Evolutionary conservation across 2,797 vertebrate genomes (phyloP), one percentile per base, ranked within the genome.

Genomic region (Hydrophis major): DNA sequence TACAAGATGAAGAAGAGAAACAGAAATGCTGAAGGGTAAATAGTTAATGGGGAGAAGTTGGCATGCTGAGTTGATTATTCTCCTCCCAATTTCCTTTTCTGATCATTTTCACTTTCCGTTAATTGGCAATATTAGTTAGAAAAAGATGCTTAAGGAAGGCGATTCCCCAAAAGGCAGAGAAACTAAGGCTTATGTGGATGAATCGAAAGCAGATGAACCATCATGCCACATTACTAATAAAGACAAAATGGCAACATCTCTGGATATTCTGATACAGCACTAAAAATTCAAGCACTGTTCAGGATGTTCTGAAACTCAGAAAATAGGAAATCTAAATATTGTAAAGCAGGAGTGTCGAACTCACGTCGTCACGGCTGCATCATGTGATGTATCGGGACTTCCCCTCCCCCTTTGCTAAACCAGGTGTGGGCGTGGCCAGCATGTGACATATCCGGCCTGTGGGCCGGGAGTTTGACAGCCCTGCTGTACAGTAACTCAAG

Each of bases 1-100:
- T 0, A 53, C 74, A 96, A 95, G 0, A 25, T 25, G 95, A 93
- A 92, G 28, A 6, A 94, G 53, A 28, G 74, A 55, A 22, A 20
- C 6, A 63, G 60, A 69, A 27, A 37, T n/a, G 4, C 61, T n/a
- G 16, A 74, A 74, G 32, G 12, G 13, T 66, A n/a, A 66, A 66
- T 12, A 66, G 28, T 37, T 3, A 74, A 74, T 37, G 16, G 32
- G 6, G 16, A 4, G 16, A 37, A 74, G 32, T 8, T 7, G 16
- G 32, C 32, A 74, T 74, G 37, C 47, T 83, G 8, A 78, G 74
- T 42, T 78, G 20, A 42, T 83, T 83, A 83, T 83, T 47, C 37
- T 47, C 37, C 74, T 47, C 10, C 37, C 74, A 22, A 42, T 8
- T 42, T 18, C 0, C 7, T 22, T 78, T 78, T 78, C 74, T 22